A percentile compares a stretch with the other conserved stretches of the same genome.
Conservation (phyloP, 2,888 invertebrate species). For the Plutella xylostella region DNA sequence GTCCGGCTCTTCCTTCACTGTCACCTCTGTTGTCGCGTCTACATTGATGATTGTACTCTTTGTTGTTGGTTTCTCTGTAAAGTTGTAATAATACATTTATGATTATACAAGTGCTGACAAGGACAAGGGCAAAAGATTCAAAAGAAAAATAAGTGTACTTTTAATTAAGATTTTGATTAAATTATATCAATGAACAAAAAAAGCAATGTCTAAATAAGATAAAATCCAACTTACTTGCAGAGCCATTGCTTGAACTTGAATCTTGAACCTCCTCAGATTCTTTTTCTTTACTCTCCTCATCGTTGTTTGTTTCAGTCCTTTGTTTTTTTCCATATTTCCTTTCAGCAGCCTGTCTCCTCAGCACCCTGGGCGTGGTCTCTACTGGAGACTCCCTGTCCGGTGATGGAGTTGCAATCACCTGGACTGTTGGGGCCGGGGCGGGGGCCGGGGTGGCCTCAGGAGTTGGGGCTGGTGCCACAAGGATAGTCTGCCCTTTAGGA, state of each 20-base stretch:
- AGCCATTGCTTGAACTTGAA: too few relatives aligned
- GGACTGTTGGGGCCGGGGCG: background rate
- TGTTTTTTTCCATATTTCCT: conserved; percentile 57
- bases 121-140: too few relatives aligned
- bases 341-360: conserved; percentile 41
- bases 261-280: conserved; percentile 17
- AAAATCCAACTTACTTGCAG: background rate
- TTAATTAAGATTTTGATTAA: too few relatives aligned
- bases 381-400: conserved; percentile 27
- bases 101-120: too few relatives aligned
- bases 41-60: too few relatives aligned
- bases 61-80: too few relatives aligned
- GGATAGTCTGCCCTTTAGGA: conserved; percentile 56
- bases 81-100: too few relatives aligned
- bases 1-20: conserved; percentile 67
- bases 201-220: conserved; percentile 32
- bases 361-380: conserved; percentile 38
- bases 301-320: conserved; percentile 39
- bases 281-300: conserved; percentile 36
- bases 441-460: conserved; percentile 22
- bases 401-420: too few relatives aligned
- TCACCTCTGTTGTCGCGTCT: too few relatives aligned
- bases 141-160: too few relatives aligned
- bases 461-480: conserved; percentile 40
- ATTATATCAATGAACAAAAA: too few relatives aligned